phyloP scores from a whole-genome alignment of 2,113 vertebrate species.

The Steatornis caripensis region DNA sequence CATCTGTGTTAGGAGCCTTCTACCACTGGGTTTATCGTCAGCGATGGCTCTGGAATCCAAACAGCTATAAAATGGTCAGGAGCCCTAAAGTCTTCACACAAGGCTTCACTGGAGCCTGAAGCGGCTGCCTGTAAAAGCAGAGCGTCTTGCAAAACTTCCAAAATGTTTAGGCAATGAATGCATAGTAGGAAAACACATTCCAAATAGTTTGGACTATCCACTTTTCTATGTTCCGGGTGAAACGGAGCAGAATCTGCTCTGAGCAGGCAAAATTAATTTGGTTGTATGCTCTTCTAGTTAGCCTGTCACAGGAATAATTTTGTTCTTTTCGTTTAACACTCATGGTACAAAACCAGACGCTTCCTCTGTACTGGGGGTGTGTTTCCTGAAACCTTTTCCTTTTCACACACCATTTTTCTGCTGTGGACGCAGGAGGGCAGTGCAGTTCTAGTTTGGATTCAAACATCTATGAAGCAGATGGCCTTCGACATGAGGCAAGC shows the following conservation, averaged over 20 bases:
- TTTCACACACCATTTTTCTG: background rate
- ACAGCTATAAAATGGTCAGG: background rate
- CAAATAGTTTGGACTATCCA: background rate
- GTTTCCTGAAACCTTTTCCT: background rate
- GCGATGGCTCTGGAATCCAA: background rate
- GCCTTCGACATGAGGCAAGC: background rate
- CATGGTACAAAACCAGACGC: accelerated
- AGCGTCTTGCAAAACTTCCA: background rate
- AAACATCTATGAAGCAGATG: background rate
- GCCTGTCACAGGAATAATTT: accelerated
- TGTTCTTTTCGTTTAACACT: background rate
- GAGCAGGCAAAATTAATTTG: background rate
- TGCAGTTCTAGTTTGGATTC: slow-evolving; percentile 9
- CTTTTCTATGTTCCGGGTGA: background rate
- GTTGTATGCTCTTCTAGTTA: background rate
- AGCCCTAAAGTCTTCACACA: background rate
- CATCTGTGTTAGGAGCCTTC: accelerated
- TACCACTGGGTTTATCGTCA: background rate
- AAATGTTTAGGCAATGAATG: background rate
- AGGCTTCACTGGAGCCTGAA: background rate
- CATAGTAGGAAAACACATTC: background rate
- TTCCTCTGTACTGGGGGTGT: accelerated
- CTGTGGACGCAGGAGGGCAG: slow-evolving; percentile 66
- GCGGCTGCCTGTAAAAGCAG: background rate
- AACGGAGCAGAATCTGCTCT: background rate